These are phyloP conservation scores for Spilarctia lutea DNA, from an alignment of 2,888 invertebrate genomes.

Conservation along the genomic window DNA sequence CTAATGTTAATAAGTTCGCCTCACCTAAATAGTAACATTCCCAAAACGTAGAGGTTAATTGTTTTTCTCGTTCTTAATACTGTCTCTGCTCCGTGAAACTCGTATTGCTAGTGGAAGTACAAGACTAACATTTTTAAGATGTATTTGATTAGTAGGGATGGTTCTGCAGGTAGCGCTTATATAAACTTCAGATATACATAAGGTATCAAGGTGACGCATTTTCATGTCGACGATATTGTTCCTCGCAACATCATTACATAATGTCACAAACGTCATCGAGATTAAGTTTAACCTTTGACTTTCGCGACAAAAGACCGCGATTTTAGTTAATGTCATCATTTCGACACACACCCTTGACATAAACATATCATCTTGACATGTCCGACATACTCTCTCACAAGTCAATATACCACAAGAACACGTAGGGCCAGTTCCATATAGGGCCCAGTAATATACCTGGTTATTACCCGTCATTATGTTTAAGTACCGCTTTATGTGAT, in stretches of 20 bases:
- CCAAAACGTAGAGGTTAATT: neutral
- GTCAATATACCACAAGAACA: neutral
- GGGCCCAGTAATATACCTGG: constrained; percentile 3
- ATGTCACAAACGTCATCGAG: neutral
- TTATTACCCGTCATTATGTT: constrained; percentile 11
- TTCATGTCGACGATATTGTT: neutral
- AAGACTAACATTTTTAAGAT: neutral
- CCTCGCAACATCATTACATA: no score
- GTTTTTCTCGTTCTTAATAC: neutral
- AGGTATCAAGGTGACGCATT: neutral
- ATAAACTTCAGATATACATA: neutral
- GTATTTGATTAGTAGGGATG: neutral
- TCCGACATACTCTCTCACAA: neutral
- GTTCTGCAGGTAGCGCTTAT: neutral
- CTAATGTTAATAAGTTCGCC: neutral
- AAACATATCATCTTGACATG: neutral
- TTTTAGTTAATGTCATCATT: constrained; percentile 1
- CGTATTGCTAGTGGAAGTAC: neutral
- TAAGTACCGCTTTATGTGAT: constrained; percentile 9
- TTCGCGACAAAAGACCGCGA: neutral
- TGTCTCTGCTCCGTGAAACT: neutral
- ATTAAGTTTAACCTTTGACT: neutral
- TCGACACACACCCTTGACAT: constrained; percentile 13
- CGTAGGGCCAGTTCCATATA: constrained; percentile 4
- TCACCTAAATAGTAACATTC: neutral